Base-by-base conservation (phyloP, 1,140 invertebrate species). In the Lethrus apterus region DNA sequence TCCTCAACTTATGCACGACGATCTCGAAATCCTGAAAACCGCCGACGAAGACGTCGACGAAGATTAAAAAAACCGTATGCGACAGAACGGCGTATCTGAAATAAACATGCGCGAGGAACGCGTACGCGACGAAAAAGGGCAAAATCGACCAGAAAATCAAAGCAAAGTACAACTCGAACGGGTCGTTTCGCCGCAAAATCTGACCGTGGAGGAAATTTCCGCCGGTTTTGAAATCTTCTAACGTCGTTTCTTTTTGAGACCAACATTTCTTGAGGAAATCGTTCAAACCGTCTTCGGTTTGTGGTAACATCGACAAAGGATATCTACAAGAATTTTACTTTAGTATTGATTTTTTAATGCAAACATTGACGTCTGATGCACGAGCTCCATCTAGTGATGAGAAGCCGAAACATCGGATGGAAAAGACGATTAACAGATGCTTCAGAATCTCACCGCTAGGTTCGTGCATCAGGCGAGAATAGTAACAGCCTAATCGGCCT, bases 261-360 rank as follows among this genome's bases (percentile, higher is more conserved):
- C 87, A 91, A n/a, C 75, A 68, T 24, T 80, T 66, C 33, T 78
- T 75, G 26, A 89, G 59, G 83, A 87, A 91, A 10, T 55, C 59
- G 36, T 76, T 75, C 4, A 85, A 62, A 2, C 62, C 70, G 0
- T 65, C 62, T 48, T 82, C 76, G 11, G 76, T 72, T 2, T 60
- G 62, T 0, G 83, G 84, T 19, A 86, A 57, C 41, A 72, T 67
- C 9, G 69, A 48, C 14, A 73, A 67, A n/a, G 74, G 59, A 60
- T 79, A 75, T 52, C 77, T 79, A 59, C 3, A 45, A 46, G 18
- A n/a, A 5, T 43, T n/a, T n/a, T n/a, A n/a, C n/a, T n/a, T n/a
- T n/a, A n/a, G n/a, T n/a, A n/a, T n/a, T n/a, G n/a, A n/a, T n/a
- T n/a, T n/a, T n/a, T n/a, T n/a, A n/a, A n/a, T n/a, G n/a, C n/a